Evolutionary conservation across 2,888 invertebrate species (phyloP), one percentile per base, ranked within the genome.

Genomic region (Sphaerolaimus hirsutus): DNA sequence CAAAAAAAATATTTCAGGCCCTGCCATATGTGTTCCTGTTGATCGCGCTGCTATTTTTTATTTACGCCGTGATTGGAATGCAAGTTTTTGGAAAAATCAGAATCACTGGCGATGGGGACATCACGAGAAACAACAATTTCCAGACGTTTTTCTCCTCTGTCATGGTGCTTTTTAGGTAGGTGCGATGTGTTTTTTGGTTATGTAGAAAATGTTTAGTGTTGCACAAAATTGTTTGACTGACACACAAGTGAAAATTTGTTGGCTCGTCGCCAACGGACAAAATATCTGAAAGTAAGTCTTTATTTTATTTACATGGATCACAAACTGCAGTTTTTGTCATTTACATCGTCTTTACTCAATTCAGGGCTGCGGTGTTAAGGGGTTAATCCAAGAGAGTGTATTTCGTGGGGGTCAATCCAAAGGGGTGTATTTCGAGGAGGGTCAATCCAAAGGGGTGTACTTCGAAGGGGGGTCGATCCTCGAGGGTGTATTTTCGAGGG

Each of bases 1-100:
- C 14, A 29, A 29, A 7, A 14, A 29, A 14, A 10, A n/a, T 19
- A 37, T 2, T 63, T 38, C 82, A 97, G 74, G 97, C 97, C 24
- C 72, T 99, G 64, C 97, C 97, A 14, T 97, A 99, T 66, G 97
- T 97, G 55, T 93, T 91, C 2, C 73, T 93, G 51, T 75, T 99
- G 45, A 99, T 99, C 59, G 81, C 93, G 45, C 82, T 97, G 80
- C 72, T 99, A 53, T 99, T 97, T 72, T 99, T 99, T 72, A 93
- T 97, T 64, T 97, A 97, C 66, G 97, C 97, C 54, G 93, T 99
- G 21, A 91, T 97, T 62, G 97, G 97, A 55, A 99, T 97, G 97
- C 91, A 93, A 76, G 79, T 93, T 58, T 93, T 97, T 68, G 93
- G 97, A 10, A 89, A 86, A 72, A 87, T 99, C 54, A 79, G 79